phyloP scores from a whole-genome alignment of 2,888 invertebrate species.

The Yponomeuta sedellus region DNA sequence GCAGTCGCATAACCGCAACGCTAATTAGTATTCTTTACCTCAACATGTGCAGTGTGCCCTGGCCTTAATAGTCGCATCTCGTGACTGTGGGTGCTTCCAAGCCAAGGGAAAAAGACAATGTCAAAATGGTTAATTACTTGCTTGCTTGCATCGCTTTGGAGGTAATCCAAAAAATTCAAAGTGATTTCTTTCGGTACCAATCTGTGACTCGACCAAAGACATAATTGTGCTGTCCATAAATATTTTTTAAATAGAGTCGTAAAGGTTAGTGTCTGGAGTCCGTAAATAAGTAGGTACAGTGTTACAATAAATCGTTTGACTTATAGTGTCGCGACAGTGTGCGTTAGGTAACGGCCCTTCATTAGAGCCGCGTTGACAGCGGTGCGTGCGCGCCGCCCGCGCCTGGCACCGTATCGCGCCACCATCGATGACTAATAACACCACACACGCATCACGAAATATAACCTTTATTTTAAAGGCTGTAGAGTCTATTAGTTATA shows the following conservation, averaged over 20 bases:
- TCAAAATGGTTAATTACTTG: background rate
- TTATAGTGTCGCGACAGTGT: slow-evolving; percentile 67
- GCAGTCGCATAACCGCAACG: slow-evolving; percentile 61
- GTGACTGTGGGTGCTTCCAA: slow-evolving; percentile 32
- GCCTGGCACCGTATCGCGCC: slow-evolving; percentile 70
- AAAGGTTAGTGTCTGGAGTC: background rate
- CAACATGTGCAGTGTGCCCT: slow-evolving; percentile 28
- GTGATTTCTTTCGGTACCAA: slow-evolving; percentile 12
- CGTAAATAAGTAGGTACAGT: background rate
- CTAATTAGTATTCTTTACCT: slow-evolving; percentile 61
- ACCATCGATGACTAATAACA: slow-evolving; percentile 76
- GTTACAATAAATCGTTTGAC: slow-evolving; percentile 36
- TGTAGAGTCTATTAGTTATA: background rate
- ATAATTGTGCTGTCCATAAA: slow-evolving; percentile 1
- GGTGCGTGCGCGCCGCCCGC: slow-evolving; percentile 74
- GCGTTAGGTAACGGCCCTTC: slow-evolving; percentile 74
- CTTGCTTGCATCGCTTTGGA: slow-evolving; percentile 2
- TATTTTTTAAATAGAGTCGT: background rate
- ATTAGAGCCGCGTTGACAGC: slow-evolving; percentile 74
- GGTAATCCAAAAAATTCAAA: slow-evolving; percentile 10
- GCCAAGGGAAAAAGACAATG: slow-evolving; percentile 14
- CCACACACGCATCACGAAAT: slow-evolving; percentile 31
- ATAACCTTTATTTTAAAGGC: background rate
- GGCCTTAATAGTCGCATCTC: slow-evolving; percentile 49
- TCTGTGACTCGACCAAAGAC: background rate